Evolutionary conservation across 2,113 vertebrate genomes (phyloP).

Genomic region (Climacteris rufus): DNA sequence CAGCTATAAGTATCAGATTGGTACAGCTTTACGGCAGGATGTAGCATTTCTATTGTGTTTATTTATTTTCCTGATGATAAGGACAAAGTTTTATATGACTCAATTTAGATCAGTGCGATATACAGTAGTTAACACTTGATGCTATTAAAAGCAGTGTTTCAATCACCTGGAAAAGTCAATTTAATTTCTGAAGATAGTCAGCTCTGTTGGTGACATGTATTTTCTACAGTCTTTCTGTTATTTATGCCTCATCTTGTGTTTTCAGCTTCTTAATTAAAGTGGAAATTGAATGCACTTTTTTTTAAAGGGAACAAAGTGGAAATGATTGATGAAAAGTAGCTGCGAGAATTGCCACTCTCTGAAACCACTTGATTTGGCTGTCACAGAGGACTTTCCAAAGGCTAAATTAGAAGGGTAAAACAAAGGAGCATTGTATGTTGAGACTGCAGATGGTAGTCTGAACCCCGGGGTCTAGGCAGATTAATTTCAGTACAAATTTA

Average conservation of each 20-base stretch:
- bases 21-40: background rate
- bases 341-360: slow-evolving; percentile 29
- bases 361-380: slow-evolving; percentile 26
- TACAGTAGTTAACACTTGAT: background rate
- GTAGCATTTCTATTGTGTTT: background rate
- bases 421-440: background rate
- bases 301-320: slow-evolving; percentile 21
- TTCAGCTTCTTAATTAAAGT: slow-evolving; percentile 48
- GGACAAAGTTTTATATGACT: background rate
- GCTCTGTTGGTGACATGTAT: background rate
- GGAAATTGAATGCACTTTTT: slow-evolving; percentile 7
- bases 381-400: slow-evolving; percentile 13
- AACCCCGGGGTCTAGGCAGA: background rate
- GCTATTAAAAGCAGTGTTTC: background rate
- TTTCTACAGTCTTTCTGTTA: background rate
- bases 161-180: background rate
- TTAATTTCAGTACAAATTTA: slow-evolving; percentile 11
- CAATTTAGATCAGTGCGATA: background rate
- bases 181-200: background rate
- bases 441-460: background rate
- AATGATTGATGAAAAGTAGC: slow-evolving; percentile 44
- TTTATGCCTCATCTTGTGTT: slow-evolving; percentile 7
- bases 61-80: background rate
- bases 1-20: background rate
- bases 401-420: background rate